A percentile compares a stretch with the other conserved stretches of the same genome.
phyloP scores from a whole-genome alignment of 2,888 invertebrate genomes.

The Agrilus mali region DNA sequence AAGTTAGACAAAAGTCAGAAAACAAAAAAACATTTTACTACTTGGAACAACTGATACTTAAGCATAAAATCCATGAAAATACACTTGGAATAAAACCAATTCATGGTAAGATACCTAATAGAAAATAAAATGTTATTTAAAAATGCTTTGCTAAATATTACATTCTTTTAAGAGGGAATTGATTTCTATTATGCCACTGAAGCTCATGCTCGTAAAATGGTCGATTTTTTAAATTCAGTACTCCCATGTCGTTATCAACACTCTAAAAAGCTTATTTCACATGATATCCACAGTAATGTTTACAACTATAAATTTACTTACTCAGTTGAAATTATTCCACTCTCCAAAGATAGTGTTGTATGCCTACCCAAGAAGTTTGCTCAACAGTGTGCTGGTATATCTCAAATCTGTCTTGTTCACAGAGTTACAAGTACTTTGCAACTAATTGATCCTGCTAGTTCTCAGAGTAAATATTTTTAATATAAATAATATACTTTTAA shows the following conservation, averaged over 20 bases:
- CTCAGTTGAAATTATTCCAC: slow-evolving; percentile 89
- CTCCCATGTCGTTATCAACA: slow-evolving; percentile 80
- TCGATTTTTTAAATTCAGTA: slow-evolving; percentile 80
- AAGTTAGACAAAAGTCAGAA: slow-evolving; percentile 76
- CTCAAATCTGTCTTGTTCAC: slow-evolving; percentile 75
- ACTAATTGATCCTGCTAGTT: slow-evolving; percentile 81
- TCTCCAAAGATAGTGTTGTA: slow-evolving; percentile 88
- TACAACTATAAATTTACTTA: slow-evolving; percentile 95
- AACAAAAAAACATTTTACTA: slow-evolving; percentile 98
- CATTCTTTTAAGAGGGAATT: slow-evolving; percentile 60
- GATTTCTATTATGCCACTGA: slow-evolving; percentile 91
- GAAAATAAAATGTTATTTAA: neutral
- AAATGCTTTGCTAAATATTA: slow-evolving; percentile 7
- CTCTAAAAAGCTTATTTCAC: slow-evolving; percentile 91
- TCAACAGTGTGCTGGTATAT: slow-evolving; percentile 77
- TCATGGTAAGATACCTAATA: slow-evolving; percentile 45
- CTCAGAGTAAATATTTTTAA: slow-evolving; percentile 51
- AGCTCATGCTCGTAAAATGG: slow-evolving; percentile 85
- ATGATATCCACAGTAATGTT: slow-evolving; percentile 92
- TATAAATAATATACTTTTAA: slow-evolving; percentile 3
- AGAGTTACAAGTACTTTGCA: slow-evolving; percentile 84
- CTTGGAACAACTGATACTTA: slow-evolving; percentile 91
- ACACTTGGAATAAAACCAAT: slow-evolving; percentile 80
- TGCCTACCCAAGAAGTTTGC: slow-evolving; percentile 80
- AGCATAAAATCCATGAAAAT: slow-evolving; percentile 84